These are phyloP conservation scores for Melitaea athalia DNA, from an alignment of 2,888 invertebrate genomes.

Conservation along the genomic window DNA sequence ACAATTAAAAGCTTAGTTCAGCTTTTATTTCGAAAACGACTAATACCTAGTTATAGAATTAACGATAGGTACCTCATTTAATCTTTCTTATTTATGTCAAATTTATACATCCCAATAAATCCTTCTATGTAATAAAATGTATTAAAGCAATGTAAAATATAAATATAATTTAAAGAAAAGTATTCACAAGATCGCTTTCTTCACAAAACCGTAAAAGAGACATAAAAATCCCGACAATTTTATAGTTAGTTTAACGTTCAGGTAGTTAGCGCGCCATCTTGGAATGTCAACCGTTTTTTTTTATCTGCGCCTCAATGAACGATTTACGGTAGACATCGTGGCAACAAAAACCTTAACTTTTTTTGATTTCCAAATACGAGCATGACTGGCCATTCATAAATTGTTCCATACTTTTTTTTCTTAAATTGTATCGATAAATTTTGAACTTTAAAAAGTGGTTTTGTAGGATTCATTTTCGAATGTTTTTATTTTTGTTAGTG, in stretches of 20 bases:
- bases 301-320: constrained; percentile 66
- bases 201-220: constrained; percentile 40
- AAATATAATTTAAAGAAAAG: constrained; percentile 7
- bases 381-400: constrained; percentile 70
- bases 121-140: background rate
- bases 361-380: constrained; percentile 53
- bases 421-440: constrained; percentile 9
- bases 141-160: background rate
- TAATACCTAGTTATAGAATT: background rate
- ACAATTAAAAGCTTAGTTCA: too few species aligned
- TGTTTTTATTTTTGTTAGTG: constrained; percentile 16
- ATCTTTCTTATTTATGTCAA: background rate
- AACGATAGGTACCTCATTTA: background rate
- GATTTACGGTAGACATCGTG: constrained; percentile 77
- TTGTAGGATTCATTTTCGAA: constrained; percentile 10
- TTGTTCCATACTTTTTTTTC: constrained; percentile 41
- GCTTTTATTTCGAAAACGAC: background rate
- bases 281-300: constrained; percentile 59
- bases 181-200: constrained; percentile 22
- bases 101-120: constrained; percentile 2
- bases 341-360: constrained; percentile 65
- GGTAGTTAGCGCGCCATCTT: constrained; percentile 59
- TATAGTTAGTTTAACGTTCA: constrained; percentile 46
- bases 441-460: constrained; percentile 19
- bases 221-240: constrained; percentile 42